Conservation (phyloP, 1,140 invertebrate species). For the Procambarus clarkii region DNA sequence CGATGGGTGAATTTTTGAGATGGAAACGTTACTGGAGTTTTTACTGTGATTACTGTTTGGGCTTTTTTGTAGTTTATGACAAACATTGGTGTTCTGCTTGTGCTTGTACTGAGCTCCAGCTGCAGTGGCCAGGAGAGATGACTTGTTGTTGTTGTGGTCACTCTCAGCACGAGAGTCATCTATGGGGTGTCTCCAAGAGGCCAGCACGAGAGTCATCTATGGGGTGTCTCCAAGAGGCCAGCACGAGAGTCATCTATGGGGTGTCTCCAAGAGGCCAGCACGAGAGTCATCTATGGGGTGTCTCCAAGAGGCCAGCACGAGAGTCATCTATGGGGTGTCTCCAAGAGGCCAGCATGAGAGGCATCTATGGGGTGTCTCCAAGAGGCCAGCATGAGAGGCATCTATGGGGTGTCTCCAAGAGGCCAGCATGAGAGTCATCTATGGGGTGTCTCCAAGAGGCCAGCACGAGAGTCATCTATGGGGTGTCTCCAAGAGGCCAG, state of each 20-base stretch:
- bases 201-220: no score
- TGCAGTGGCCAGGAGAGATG: not conserved
- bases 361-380: conserved; percentile 37
- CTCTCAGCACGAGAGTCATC: not conserved
- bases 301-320: conserved; percentile 44
- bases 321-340: conserved; percentile 31
- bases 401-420: conserved; percentile 35
- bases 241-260: conserved; percentile 9
- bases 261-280: conserved; percentile 48
- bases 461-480: not conserved
- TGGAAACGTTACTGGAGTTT: conserved; percentile 38
- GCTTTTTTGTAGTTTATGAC: conserved; percentile 19
- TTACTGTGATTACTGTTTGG: conserved; percentile 34
- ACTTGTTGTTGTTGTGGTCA: not conserved
- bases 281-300: conserved; percentile 6
- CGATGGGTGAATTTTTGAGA: not conserved
- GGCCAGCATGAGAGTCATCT: not conserved
- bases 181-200: no score
- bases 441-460: no score
- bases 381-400: conserved; percentile 45
- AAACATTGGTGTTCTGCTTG: conserved; percentile 42
- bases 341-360: conserved; percentile 47
- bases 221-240: conserved; percentile 43
- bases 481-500: no score
- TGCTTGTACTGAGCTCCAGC: conserved; percentile 20